Evolutionary conservation across 2,113 vertebrate genomes (phyloP).

Genomic region (Heterochromis multidens): DNA sequence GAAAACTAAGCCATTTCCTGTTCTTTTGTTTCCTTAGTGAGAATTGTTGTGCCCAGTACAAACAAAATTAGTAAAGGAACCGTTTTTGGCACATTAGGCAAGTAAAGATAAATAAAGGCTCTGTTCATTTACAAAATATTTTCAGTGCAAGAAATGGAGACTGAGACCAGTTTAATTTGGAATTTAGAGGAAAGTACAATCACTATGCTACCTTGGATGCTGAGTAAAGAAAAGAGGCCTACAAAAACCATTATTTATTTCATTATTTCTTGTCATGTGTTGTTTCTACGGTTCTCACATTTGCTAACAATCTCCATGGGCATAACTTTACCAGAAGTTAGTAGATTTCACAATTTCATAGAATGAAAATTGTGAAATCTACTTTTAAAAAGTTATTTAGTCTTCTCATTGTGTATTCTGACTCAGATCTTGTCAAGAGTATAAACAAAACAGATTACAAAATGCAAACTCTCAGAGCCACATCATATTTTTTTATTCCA

Average conservation of each 20-base stretch:
- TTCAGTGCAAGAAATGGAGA: neutral
- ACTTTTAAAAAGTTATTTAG: neutral
- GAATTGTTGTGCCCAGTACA: rapidly evolving
- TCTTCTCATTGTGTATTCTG: neutral
- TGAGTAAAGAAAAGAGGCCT: neutral
- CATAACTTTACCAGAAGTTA: too few species aligned
- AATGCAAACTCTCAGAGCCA: neutral
- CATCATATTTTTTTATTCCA: constrained; percentile 4
- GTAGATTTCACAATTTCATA: too few species aligned
- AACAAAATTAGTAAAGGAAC: neutral
- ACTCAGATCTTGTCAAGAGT: neutral
- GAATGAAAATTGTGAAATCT: neutral
- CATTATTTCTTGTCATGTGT: neutral
- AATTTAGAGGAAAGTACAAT: neutral
- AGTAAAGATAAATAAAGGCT: neutral
- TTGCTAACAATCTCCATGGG: neutral
- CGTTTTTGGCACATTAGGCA: neutral
- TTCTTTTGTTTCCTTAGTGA: neutral
- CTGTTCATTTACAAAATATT: neutral
- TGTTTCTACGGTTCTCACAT: neutral
- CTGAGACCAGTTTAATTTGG: neutral
- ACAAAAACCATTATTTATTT: neutral
- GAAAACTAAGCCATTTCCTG: neutral
- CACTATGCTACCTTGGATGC: neutral
- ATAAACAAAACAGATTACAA: neutral